phyloP scores from a whole-genome alignment of 2,797 vertebrate genomes.

The Sebastes paucispinis region DNA sequence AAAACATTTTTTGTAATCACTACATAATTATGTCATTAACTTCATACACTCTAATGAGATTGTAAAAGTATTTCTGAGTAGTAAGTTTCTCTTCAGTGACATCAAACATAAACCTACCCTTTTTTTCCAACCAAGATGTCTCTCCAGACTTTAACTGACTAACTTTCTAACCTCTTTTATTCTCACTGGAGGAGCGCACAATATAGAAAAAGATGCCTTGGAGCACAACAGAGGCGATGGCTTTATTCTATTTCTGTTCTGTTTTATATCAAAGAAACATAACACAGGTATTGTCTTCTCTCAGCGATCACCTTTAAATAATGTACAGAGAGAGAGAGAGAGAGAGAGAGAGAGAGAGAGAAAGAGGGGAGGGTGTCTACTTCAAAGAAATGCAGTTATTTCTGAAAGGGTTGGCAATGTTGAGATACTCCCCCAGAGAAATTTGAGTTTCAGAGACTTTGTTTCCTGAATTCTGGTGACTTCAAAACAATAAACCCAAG shows the following conservation, averaged over 20 bases:
- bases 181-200: not conserved
- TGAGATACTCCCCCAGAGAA: no score
- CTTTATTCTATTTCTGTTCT: not conserved
- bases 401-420: not conserved
- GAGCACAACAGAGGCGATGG: not conserved
- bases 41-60: not conserved
- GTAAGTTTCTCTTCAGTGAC: not conserved
- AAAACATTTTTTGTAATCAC: not conserved
- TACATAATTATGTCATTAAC: not conserved
- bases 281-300: not conserved
- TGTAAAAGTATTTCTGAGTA: not conserved
- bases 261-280: not conserved
- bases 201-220: not conserved
- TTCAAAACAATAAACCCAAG: no score
- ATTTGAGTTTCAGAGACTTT: no score
- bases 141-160: not conserved
- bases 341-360: no score
- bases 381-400: not conserved
- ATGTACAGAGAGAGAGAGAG: not conserved
- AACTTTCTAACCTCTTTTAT: not conserved
- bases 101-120: not conserved
- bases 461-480: no score
- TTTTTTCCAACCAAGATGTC: not conserved
- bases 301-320: not conserved
- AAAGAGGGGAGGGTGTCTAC: not conserved